Conservation (phyloP, 1,140 invertebrate species). For the Holcopasites calliopsidis region DNA sequence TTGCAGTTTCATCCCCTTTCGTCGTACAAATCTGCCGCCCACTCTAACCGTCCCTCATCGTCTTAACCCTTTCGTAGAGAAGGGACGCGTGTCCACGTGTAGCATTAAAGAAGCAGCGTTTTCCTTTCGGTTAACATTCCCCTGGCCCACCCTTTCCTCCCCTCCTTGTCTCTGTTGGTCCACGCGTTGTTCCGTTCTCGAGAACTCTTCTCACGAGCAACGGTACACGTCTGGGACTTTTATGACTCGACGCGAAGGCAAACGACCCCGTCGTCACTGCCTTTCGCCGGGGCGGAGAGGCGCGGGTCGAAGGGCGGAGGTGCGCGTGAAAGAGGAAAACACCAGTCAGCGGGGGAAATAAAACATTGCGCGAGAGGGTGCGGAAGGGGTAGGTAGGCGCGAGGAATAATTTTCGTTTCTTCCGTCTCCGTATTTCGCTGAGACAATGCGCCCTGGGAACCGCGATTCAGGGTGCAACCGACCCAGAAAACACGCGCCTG, state of each 20-base stretch:
- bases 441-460: slow-evolving; percentile 66
- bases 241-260: slow-evolving; percentile 42
- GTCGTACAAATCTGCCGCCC: background rate
- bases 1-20: background rate
- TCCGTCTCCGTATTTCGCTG: slow-evolving; percentile 59
- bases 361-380: slow-evolving; percentile 47
- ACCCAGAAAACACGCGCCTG: slow-evolving; percentile 60
- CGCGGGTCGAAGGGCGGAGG: background rate
- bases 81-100: background rate
- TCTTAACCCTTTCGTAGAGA: background rate
- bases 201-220: background rate
- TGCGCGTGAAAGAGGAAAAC: slow-evolving; percentile 40
- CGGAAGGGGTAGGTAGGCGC: background rate
- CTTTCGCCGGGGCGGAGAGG: slow-evolving; percentile 1
- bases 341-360: slow-evolving; percentile 49
- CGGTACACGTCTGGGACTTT: slow-evolving; percentile 31
- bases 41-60: background rate
- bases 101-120: background rate
- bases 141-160: background rate
- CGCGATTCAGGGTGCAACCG: slow-evolving; percentile 65
- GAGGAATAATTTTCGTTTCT: slow-evolving; percentile 70
- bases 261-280: slow-evolving; percentile 24
- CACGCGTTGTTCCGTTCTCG: background rate
- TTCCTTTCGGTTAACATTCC: background rate
- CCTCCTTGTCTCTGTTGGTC: background rate